Evolutionary conservation across 2,797 vertebrate species (phyloP).

Genomic region (Poliocrania exsul): DNA sequence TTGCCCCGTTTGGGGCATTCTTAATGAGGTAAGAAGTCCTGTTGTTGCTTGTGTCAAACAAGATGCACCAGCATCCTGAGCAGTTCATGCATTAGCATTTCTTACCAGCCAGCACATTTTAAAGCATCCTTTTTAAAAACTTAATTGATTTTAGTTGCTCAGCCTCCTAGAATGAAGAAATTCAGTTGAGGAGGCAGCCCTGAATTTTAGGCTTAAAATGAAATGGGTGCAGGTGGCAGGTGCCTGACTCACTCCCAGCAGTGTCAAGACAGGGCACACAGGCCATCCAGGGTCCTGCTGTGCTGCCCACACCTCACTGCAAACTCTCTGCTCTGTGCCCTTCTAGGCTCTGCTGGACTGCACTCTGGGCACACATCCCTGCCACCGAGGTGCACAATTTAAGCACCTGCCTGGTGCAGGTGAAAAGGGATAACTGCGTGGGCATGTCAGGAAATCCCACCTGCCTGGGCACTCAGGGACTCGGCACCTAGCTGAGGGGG

Average conservation of each 20-base stretch:
- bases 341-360: background rate
- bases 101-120: background rate
- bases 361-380: background rate
- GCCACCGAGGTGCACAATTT: fast-evolving
- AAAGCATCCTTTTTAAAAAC: background rate
- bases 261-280: background rate
- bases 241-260: background rate
- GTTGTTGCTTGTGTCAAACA: background rate
- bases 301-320: background rate
- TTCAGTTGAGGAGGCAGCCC: background rate
- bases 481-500: background rate
- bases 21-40: background rate
- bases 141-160: background rate
- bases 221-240: background rate
- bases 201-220: background rate
- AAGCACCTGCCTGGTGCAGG: background rate
- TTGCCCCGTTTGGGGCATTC: background rate
- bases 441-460: background rate
- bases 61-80: background rate
- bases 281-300: too few relatives aligned
- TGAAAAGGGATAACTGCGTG: background rate
- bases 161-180: background rate
- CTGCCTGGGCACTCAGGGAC: background rate
- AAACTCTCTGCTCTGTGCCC: background rate
- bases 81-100: background rate